Conservation (phyloP, 2,888 invertebrate species). For the Boloria selene region DNA sequence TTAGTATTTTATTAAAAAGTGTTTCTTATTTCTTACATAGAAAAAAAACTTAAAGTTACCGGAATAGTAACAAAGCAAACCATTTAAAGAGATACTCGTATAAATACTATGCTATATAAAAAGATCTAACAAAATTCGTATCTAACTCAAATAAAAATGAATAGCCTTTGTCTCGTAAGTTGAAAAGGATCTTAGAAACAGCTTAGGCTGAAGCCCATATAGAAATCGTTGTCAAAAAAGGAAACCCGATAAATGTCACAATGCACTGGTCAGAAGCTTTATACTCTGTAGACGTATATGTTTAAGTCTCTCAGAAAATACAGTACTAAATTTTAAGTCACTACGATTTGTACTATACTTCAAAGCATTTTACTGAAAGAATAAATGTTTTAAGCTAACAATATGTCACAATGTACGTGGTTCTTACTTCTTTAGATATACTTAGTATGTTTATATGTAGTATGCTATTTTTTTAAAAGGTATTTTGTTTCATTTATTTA, state of each 20-base stretch:
- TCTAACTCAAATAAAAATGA: neutral
- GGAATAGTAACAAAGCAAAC: too few relatives aligned
- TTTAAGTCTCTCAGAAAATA: slow-evolving; percentile 12
- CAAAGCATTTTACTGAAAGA: slow-evolving; percentile 1
- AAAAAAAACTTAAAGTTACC: too few relatives aligned
- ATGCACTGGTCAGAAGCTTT: slow-evolving; percentile 25
- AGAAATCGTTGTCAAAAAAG: slow-evolving; percentile 21
- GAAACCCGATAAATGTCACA: slow-evolving; percentile 30
- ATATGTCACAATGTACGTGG: too few relatives aligned
- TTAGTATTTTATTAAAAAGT: too few relatives aligned
- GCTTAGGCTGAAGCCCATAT: slow-evolving; percentile 6
- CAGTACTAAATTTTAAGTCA: slow-evolving; percentile 6
- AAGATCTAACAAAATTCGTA: neutral
- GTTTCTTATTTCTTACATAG: too few relatives aligned
- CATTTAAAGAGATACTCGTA: too few relatives aligned
- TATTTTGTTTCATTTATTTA: too few relatives aligned
- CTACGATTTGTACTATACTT: slow-evolving; percentile 16
- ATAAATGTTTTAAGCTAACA: neutral
- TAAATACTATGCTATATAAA: too few relatives aligned
- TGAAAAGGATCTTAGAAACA: slow-evolving; percentile 12
- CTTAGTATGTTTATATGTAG: too few relatives aligned
- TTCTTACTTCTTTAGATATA: too few relatives aligned
- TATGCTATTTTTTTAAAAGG: too few relatives aligned
- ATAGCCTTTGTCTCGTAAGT: neutral
- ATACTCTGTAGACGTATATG: slow-evolving; percentile 19